Evolutionary conservation across 2,113 vertebrate genomes (phyloP).

Genomic region (Chascanopsetta lugubris): DNA sequence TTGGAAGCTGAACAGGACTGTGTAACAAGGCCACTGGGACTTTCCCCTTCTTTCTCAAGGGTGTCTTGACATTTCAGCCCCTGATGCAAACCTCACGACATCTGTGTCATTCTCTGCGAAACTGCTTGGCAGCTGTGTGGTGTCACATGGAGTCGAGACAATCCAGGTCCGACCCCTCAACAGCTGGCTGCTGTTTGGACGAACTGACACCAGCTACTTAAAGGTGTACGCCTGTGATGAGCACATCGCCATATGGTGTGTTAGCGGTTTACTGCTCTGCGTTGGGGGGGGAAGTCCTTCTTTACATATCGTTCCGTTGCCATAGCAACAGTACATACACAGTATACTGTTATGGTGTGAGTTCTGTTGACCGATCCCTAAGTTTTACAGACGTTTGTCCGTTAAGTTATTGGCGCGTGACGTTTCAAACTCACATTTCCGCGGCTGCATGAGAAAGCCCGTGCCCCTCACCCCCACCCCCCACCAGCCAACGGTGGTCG

Average conservation of each 20-base stretch:
- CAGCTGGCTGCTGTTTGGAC: slow-evolving; percentile 55
- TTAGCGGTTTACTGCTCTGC: slow-evolving; percentile 2
- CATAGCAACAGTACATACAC: too few species aligned
- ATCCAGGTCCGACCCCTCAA: slow-evolving; percentile 39
- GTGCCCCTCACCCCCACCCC: too few species aligned
- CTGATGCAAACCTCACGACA: slow-evolving; percentile 14
- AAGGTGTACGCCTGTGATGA: slow-evolving; percentile 42
- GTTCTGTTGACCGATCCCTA: too few species aligned
- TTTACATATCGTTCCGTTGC: too few species aligned
- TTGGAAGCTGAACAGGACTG: background rate
- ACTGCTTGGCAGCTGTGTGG: slow-evolving; percentile 37
- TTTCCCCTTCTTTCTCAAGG: slow-evolving; percentile 19
- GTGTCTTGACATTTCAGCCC: slow-evolving; percentile 14
- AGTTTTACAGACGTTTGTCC: too few species aligned
- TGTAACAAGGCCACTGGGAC: background rate
- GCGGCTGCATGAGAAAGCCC: too few species aligned
- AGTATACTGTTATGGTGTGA: too few species aligned
- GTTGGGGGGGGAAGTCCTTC: slow-evolving; percentile 1
- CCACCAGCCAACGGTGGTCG: too few species aligned
- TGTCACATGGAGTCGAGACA: slow-evolving; percentile 41
- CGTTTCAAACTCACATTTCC: too few species aligned
- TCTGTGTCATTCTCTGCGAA: background rate
- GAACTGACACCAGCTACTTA: slow-evolving; percentile 41
- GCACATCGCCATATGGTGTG: slow-evolving; percentile 38
- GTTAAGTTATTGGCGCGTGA: too few species aligned